A percentile compares a stretch with the other conserved stretches of the same genome.
These are phyloP conservation scores for Ictalurus punctatus DNA, from an alignment of 2,113 vertebrate genomes.

Conservation along the genomic window DNA sequence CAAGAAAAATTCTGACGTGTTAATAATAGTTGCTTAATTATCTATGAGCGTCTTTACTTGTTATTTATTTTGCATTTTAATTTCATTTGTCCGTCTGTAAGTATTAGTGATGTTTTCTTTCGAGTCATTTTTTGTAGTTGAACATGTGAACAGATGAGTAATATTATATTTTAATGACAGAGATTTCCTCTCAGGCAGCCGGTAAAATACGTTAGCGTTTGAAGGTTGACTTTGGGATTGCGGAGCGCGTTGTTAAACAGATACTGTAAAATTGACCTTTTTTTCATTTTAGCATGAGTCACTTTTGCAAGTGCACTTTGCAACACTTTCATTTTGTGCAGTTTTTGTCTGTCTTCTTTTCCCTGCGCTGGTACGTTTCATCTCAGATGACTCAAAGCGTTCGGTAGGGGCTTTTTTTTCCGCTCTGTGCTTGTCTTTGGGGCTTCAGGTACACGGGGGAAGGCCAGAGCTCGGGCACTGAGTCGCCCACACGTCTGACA, in stretches of 20 bases:
- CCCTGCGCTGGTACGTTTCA: neutral
- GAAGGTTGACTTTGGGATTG: neutral
- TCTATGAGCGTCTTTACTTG: too few relatives aligned
- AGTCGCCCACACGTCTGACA: neutral
- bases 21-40: too few relatives aligned
- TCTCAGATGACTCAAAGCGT: conserved; percentile 13
- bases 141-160: neutral
- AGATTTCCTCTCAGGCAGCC: neutral
- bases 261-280: neutral
- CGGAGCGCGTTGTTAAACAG: neutral
- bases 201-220: neutral
- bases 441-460: neutral
- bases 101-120: neutral
- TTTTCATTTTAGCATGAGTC: neutral
- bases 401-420: conserved; percentile 15
- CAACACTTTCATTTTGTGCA: conserved; percentile 22
- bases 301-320: conserved; percentile 4
- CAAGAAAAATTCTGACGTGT: too few relatives aligned
- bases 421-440: neutral
- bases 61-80: neutral
- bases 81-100: neutral
- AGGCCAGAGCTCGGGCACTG: neutral
- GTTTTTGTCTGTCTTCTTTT: neutral
- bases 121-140: neutral
- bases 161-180: neutral